phyloP scores from a whole-genome alignment of 2,888 invertebrate genomes.

The Amorpha juglandis region DNA sequence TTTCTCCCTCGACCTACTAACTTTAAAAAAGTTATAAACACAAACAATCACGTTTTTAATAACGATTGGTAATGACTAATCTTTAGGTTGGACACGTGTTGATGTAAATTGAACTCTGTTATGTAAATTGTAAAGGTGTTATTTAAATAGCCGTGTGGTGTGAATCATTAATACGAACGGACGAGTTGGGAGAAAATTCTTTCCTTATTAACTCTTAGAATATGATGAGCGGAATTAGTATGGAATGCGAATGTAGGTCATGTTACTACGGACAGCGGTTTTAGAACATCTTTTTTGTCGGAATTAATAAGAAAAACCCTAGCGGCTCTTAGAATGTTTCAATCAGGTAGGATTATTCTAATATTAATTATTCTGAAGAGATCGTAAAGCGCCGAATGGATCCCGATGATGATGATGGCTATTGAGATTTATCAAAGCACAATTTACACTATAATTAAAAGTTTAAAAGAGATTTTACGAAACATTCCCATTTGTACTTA shows the following conservation, averaged over 20 bases:
- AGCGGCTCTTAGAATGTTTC: too few relatives aligned
- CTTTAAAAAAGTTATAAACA: conserved; percentile 28
- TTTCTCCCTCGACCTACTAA: background rate
- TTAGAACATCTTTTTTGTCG: background rate
- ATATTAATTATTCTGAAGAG: too few relatives aligned
- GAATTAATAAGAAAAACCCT: background rate
- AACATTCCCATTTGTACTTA: too few relatives aligned
- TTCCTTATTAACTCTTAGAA: conserved; percentile 43
- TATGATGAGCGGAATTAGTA: conserved; percentile 28
- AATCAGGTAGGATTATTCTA: too few relatives aligned
- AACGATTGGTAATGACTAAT: conserved; percentile 22
- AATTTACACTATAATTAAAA: too few relatives aligned
- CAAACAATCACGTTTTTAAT: conserved; percentile 29
- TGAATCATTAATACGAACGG: conserved; percentile 46
- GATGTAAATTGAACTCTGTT: conserved; percentile 31
- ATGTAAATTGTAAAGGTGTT: conserved; percentile 34
- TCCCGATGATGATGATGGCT: too few relatives aligned
- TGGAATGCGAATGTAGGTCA: conserved; percentile 22
- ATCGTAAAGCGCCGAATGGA: too few relatives aligned
- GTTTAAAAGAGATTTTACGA: too few relatives aligned
- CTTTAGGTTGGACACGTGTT: conserved; percentile 4
- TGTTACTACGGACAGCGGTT: background rate
- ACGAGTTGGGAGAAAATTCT: conserved; percentile 50
- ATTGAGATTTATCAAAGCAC: too few relatives aligned
- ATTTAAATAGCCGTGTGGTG: conserved; percentile 37